Conservation (phyloP, 2,113 vertebrate genomes). For the Alligator mississippiensis region DNA sequence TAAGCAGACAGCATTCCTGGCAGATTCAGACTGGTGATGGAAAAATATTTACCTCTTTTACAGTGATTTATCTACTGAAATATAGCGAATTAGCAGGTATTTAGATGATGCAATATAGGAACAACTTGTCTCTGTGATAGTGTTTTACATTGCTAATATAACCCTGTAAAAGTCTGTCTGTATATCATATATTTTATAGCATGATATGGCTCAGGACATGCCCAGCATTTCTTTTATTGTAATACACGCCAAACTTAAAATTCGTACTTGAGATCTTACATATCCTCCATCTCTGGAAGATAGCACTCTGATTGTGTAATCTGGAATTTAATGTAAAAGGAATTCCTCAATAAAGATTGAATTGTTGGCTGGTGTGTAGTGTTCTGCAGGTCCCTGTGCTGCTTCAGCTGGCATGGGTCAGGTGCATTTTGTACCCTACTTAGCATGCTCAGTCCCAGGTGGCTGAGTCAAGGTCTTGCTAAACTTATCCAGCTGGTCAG, state of each 20-base stretch:
- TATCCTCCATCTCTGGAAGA: background rate
- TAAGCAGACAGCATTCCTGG: background rate
- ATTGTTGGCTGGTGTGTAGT: background rate
- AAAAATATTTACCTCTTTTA: background rate
- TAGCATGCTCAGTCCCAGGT: no score
- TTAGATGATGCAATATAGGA: no score
- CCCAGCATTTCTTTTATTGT: no score
- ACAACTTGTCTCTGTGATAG: no score
- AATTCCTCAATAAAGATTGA: background rate
- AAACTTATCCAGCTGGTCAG: fast-evolving
- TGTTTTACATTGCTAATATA: no score
- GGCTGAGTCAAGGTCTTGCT: background rate
- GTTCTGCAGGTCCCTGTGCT: background rate
- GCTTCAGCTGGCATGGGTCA: background rate
- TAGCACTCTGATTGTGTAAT: background rate
- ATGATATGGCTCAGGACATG: no score
- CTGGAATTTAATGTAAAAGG: background rate
- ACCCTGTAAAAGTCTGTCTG: no score
- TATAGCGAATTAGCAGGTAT: background rate
- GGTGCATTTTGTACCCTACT: background rate
- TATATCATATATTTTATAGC: no score
- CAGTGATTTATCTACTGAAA: background rate
- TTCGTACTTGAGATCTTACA: background rate
- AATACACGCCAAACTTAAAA: no score
- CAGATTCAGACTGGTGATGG: background rate